Percentiles rank a stretch among this genome's conserved stretches.
Evolutionary conservation across 2,888 invertebrate species (phyloP).

Genomic region (Carabus problematicus): DNA sequence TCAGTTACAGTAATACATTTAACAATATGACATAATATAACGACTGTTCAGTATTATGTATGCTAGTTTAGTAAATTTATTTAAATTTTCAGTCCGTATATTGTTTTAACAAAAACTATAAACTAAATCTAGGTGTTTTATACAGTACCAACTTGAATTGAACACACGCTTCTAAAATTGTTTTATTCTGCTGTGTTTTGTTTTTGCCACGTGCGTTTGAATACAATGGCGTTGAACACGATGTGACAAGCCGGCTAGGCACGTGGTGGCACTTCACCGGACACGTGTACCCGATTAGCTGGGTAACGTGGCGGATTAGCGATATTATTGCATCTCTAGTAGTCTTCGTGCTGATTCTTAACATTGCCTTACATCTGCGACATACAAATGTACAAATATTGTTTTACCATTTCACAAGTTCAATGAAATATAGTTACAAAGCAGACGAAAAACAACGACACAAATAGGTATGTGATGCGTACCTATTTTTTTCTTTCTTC

Average conservation of each 20-base stretch:
- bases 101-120: too few species aligned
- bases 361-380: not conserved
- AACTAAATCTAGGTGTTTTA: too few species aligned
- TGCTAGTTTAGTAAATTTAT: too few species aligned
- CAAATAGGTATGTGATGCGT: not conserved
- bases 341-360: not conserved
- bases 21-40: too few species aligned
- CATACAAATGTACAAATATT: not conserved
- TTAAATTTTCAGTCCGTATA: too few species aligned
- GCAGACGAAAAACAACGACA: not conserved
- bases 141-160: too few species aligned
- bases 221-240: not conserved
- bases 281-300: constrained; percentile 28
- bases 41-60: too few species aligned
- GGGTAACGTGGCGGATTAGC: constrained; percentile 16
- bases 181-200: constrained; percentile 2
- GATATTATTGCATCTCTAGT: not conserved
- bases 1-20: not conserved
- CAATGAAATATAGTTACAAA: not conserved
- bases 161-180: not conserved
- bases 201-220: constrained; percentile 1
- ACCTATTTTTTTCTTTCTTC: too few species aligned
- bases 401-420: not conserved
- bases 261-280: constrained; percentile 15
- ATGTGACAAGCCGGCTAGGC: constrained; percentile 5